Evolutionary conservation across 2,797 vertebrate genomes (phyloP).

Genomic region (Pelodytes ibericus): DNA sequence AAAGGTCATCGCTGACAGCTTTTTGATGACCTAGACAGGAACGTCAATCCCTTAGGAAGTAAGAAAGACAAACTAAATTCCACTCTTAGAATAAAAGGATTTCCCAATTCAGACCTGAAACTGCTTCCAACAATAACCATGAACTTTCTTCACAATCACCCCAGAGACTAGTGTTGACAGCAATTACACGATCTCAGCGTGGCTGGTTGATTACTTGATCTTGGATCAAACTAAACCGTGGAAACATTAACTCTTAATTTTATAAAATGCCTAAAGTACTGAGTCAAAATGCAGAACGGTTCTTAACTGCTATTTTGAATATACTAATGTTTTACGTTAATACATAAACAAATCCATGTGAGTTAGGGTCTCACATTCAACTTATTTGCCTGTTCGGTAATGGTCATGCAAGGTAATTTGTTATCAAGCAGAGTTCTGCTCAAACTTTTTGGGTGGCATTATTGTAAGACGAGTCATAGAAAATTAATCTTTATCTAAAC

Average conservation of each 20-base stretch:
- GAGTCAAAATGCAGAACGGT: too few species aligned
- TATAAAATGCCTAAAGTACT: background rate
- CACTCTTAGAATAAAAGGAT: slow-evolving; percentile 48
- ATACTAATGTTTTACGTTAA: too few species aligned
- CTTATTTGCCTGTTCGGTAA: too few species aligned
- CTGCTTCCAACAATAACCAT: slow-evolving; percentile 51
- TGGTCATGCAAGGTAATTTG: too few species aligned
- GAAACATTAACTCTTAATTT: slow-evolving; percentile 13
- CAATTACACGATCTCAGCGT: slow-evolving; percentile 38
- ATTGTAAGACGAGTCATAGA: too few species aligned
- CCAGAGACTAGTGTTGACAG: slow-evolving; percentile 47
- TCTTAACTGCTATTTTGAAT: too few species aligned
- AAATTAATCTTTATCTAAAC: too few species aligned
- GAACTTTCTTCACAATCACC: slow-evolving; percentile 42
- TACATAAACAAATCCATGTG: too few species aligned
- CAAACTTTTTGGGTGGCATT: too few species aligned
- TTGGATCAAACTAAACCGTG: slow-evolving; percentile 16
- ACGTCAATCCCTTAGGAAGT: slow-evolving; percentile 40
- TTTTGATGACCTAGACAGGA: slow-evolving; percentile 44
- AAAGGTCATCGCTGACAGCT: slow-evolving; percentile 39
- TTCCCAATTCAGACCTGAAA: slow-evolving; percentile 49
- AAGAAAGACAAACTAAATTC: slow-evolving; percentile 45
- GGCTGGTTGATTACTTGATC: slow-evolving; percentile 45
- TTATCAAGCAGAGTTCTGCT: too few species aligned
- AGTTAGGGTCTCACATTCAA: too few species aligned